Evolutionary conservation across 2,113 vertebrate species (phyloP).

Genomic region (Ailuropoda melanoleuca): DNA sequence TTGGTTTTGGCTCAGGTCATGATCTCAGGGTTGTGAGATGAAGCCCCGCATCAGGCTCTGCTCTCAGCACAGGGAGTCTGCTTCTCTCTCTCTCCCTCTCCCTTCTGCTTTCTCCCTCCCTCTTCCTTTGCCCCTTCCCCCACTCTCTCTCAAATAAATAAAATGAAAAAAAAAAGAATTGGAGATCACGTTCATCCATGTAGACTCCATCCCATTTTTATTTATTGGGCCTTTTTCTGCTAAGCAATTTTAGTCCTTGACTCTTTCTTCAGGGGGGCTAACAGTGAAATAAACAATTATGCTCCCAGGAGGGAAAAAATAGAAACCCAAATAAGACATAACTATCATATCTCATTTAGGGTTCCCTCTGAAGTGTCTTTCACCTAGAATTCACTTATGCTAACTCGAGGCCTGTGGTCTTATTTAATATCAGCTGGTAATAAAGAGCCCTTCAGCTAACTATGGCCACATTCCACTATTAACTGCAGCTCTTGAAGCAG

Average conservation of each 20-base stretch:
- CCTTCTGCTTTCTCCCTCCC: neutral
- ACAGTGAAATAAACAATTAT: conserved; percentile 68
- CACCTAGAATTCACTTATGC: conserved; percentile 84
- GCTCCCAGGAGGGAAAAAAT: conserved; percentile 16
- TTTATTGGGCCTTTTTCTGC: conserved; percentile 11
- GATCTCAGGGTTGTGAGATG: neutral
- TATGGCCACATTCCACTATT: conserved; percentile 93
- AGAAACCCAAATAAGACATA: conserved; percentile 50
- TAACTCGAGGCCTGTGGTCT: conserved; percentile 87
- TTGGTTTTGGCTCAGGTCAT: neutral
- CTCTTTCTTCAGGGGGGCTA: conserved; percentile 56
- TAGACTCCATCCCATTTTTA: conserved; percentile 26
- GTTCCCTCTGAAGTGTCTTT: conserved; percentile 76
- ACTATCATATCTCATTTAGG: conserved; percentile 68
- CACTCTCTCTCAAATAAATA: neutral
- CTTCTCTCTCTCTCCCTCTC: neutral
- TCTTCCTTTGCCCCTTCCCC: neutral
- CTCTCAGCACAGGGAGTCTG: neutral
- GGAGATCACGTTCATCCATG: neutral
- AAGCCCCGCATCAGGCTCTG: neutral
- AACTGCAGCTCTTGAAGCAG: conserved; percentile 91
- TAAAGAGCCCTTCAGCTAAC: conserved; percentile 97
- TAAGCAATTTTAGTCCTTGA: conserved; percentile 56
- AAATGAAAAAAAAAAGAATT: neutral
- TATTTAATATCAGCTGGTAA: conserved; percentile 92